Percentiles rank a stretch among this genome's conserved stretches.
Conservation (phyloP, 2,113 vertebrate genomes). For the Paramormyrops kingsleyae region DNA sequence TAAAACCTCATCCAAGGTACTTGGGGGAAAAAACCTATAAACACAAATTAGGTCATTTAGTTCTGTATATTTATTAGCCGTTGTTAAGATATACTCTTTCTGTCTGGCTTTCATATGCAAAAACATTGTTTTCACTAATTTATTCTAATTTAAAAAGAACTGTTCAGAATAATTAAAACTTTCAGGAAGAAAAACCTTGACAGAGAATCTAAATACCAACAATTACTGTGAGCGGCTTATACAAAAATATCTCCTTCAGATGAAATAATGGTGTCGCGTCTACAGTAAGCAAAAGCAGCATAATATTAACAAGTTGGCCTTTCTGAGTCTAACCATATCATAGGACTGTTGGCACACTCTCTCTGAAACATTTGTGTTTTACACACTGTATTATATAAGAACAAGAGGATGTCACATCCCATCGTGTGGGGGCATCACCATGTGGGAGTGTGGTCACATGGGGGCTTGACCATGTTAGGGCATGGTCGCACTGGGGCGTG, state of each 20-base stretch:
- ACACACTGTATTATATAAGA: background rate
- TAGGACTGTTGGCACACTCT: background rate
- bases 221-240: background rate
- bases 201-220: background rate
- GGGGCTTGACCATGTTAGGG: too few relatives aligned
- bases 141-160: background rate
- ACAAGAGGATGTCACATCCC: background rate
- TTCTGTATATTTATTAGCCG: background rate
- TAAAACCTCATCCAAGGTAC: background rate
- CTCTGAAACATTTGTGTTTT: background rate
- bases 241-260: background rate
- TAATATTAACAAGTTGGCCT: background rate
- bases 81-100: background rate
- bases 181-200: background rate
- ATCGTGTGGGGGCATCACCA: background rate
- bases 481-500: too few relatives aligned
- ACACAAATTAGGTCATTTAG: background rate
- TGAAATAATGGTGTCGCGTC: too few relatives aligned
- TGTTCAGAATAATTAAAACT: background rate
- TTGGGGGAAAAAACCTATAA: background rate
- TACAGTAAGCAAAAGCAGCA: background rate
- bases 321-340: background rate
- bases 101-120: background rate
- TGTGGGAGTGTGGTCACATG: background rate
- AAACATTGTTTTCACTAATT: background rate